phyloP scores from a whole-genome alignment of 1,140 invertebrate species.

The Scylla paramamosain region DNA sequence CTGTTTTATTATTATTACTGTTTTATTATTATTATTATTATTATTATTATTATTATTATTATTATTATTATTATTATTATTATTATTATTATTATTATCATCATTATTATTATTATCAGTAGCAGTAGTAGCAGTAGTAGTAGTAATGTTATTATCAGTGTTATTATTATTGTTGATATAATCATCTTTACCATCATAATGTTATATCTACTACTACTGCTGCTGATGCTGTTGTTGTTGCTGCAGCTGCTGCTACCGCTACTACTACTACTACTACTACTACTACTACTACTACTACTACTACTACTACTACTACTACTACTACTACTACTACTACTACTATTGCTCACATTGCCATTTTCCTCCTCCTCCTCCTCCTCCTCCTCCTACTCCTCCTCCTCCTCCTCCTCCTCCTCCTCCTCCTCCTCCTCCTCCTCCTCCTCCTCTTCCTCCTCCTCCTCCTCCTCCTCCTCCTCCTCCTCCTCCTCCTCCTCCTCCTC shows the following conservation, averaged over 20 bases:
- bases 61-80: background rate
- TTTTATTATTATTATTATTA: background rate
- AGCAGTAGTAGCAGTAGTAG: background rate
- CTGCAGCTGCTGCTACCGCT: background rate
- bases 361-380: background rate
- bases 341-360: background rate
- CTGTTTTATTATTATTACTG: background rate
- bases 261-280: no score
- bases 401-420: background rate
- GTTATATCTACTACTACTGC: background rate
- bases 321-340: background rate
- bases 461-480: background rate
- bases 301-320: conserved; percentile 10
- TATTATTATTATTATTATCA: no score
- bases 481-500: background rate
- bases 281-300: conserved; percentile 23
- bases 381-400: background rate
- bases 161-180: background rate
- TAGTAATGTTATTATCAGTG: background rate
- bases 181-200: background rate
- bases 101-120: no score
- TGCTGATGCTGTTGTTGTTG: background rate
- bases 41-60: background rate
- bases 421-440: no score
- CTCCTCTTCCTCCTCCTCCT: no score